These are phyloP conservation scores for Synergus umbraculus DNA, from an alignment of 2,888 invertebrate genomes.

Conservation along the genomic window DNA sequence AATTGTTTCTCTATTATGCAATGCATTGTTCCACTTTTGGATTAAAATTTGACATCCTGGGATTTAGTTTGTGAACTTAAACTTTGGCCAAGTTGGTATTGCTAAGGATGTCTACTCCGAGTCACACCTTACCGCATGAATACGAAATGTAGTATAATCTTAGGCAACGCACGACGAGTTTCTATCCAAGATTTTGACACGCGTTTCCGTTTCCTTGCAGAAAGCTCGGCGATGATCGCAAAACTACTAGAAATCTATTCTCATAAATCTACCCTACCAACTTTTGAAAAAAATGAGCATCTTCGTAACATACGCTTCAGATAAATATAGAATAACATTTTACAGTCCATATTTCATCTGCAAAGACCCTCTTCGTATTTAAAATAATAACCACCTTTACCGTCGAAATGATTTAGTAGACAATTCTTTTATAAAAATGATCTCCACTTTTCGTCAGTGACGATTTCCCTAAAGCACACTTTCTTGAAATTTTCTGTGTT, in stretches of 20 bases:
- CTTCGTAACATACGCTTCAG: not conserved
- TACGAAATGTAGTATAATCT: slow-evolving; percentile 26
- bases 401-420: too few relatives aligned
- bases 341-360: not conserved
- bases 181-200: not conserved
- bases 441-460: too few relatives aligned
- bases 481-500: too few relatives aligned
- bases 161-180: slow-evolving; percentile 21
- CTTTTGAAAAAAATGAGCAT: not conserved
- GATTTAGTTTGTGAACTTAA: not conserved
- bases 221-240: slow-evolving; percentile 19
- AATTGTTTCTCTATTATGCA: too few relatives aligned
- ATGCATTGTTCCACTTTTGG: too few relatives aligned
- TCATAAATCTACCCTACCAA: not conserved
- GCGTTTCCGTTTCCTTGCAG: slow-evolving; percentile 14
- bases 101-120: not conserved
- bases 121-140: slow-evolving; percentile 30
- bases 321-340: not conserved
- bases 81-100: slow-evolving; percentile 25
- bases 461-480: too few relatives aligned
- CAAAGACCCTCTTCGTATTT: too few relatives aligned
- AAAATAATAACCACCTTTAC: too few relatives aligned
- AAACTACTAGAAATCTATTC: not conserved
- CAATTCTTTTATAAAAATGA: too few relatives aligned
- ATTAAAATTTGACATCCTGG: too few relatives aligned